Conservation (phyloP, 2,888 invertebrate species). For the Synanthedon andrenaeformis region DNA sequence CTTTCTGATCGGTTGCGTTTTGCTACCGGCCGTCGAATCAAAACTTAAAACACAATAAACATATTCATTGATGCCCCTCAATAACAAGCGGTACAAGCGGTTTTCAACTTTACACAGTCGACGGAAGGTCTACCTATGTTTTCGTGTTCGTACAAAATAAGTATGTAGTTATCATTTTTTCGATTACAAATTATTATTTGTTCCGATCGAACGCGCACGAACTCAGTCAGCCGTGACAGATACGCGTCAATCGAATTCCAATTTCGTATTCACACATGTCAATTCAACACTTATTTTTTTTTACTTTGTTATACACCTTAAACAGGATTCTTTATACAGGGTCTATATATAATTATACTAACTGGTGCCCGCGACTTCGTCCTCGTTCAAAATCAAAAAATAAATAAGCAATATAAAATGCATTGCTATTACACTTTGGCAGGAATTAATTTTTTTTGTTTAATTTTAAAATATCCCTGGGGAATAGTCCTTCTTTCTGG, state of each 20-base stretch:
- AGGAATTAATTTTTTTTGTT: too few relatives aligned
- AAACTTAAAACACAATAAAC: slow-evolving; percentile 7
- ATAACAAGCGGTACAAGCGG: neutral
- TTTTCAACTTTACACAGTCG: neutral
- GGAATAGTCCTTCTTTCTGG: too few relatives aligned
- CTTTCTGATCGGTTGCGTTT: slow-evolving; percentile 49
- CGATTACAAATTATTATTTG: slow-evolving; percentile 34
- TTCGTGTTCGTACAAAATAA: neutral
- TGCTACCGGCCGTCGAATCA: slow-evolving; percentile 42
- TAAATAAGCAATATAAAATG: too few relatives aligned
- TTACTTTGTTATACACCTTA: neutral
- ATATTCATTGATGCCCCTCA: neutral
- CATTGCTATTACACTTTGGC: too few relatives aligned
- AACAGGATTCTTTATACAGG: too few relatives aligned
- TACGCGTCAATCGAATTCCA: slow-evolving; percentile 44
- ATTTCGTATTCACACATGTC: slow-evolving; percentile 39
- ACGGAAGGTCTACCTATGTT: neutral
- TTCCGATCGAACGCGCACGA: slow-evolving; percentile 41
- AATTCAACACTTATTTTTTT: slow-evolving; percentile 25
- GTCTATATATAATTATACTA: too few relatives aligned
- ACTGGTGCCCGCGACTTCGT: too few relatives aligned
- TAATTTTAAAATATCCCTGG: too few relatives aligned
- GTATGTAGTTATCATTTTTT: slow-evolving; percentile 8
- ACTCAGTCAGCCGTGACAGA: slow-evolving; percentile 30
- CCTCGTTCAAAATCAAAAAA: too few relatives aligned